Evolutionary conservation across 1,140 invertebrate species (phyloP).

Genomic region (Teleogryllus occipitalis): DNA sequence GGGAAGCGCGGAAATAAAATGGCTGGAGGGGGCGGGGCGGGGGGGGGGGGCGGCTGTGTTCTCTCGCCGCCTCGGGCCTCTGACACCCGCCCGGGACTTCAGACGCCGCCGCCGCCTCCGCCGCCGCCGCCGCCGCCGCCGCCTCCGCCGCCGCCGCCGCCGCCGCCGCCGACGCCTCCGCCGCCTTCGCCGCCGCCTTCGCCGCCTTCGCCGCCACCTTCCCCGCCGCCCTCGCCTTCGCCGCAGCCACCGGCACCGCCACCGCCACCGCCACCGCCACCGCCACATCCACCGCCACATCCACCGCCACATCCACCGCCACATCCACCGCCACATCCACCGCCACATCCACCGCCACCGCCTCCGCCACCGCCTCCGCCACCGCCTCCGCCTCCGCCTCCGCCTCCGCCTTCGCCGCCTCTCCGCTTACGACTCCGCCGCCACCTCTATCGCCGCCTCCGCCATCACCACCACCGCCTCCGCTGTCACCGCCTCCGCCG

Average conservation of each 20-base stretch:
- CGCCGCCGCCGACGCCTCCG: neutral
- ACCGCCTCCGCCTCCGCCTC: neutral
- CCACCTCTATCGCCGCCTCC: neutral
- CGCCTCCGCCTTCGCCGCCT: no score
- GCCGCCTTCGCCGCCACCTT: no score
- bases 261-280: neutral
- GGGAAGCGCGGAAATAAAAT: neutral
- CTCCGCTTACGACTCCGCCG: neutral
- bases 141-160: no score
- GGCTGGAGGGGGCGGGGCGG: no score
- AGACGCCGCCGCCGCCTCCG: neutral
- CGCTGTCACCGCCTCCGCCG: no score
- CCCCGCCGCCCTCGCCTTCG: neutral
- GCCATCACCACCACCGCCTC: neutral
- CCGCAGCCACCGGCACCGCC: no score
- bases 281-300: no score
- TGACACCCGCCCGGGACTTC: neutral
- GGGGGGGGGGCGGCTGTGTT: neutral
- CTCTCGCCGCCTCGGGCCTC: neutral
- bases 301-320: no score
- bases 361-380: neutral
- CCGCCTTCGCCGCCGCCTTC: no score
- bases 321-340: neutral
- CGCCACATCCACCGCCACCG: no score
- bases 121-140: no score